Percentiles rank a stretch among this genome's conserved stretches.
phyloP scores from a whole-genome alignment of 2,113 vertebrate genomes.

The Petaurus breviceps region DNA sequence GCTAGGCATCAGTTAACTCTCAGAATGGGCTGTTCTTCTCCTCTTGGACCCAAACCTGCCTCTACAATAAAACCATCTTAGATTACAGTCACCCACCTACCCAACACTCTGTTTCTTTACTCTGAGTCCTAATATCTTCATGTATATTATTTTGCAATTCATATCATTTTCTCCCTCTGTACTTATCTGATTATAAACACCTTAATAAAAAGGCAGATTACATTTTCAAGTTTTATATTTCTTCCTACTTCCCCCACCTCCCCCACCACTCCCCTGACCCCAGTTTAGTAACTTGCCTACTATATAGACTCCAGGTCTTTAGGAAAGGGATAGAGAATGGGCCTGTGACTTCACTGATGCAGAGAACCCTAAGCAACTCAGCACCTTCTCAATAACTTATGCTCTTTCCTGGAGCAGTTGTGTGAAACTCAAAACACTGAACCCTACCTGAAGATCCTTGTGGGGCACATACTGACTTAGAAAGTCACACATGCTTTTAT shows the following conservation, averaged over 20 bases:
- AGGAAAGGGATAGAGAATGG: neutral
- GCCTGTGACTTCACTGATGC: neutral
- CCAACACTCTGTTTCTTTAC: neutral
- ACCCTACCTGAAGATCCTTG: neutral
- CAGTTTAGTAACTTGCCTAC: neutral
- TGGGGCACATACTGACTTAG: neutral
- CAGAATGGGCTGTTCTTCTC: constrained; percentile 32
- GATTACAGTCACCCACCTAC: constrained; percentile 4
- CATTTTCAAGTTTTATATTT: neutral
- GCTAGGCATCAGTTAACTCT: constrained; percentile 11
- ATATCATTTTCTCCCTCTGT: neutral
- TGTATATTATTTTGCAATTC: constrained; percentile 26
- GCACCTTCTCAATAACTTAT: neutral
- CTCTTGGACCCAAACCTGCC: constrained; percentile 39
- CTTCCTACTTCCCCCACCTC: neutral
- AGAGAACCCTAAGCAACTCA: neutral
- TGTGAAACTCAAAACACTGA: neutral
- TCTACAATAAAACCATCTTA: constrained; percentile 9
- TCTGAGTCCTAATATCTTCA: neutral
- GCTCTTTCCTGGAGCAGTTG: neutral
- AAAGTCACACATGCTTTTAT: neutral
- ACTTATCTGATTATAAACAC: neutral
- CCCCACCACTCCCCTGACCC: neutral
- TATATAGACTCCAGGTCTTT: neutral
- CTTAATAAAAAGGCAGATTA: neutral